Evolutionary conservation across 2,797 vertebrate species (phyloP), one percentile per base, ranked within the genome.

Genomic region (Selene dorsalis): DNA sequence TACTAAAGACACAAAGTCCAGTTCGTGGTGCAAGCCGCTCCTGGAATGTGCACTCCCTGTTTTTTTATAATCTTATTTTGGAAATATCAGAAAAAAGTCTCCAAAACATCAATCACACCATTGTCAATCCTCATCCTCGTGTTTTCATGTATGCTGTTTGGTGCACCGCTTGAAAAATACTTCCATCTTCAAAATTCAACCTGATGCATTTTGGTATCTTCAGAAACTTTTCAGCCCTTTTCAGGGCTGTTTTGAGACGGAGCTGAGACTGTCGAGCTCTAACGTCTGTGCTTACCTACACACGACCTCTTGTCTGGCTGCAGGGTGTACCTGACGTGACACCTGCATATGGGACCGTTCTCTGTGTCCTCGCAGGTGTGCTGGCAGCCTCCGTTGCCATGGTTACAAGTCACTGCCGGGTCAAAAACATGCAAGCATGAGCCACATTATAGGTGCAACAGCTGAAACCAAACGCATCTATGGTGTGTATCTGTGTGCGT

Each of bases 381-480:
- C 87, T 99, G 98, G 90, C 98, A 99, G 77, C 97, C 97, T 57
- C 98, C 98, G 0, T 99, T 99, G 50, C 98, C 98, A 30, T 99
- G 98, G 94, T 96, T 97, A 91, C 98, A 99, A 0, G 97, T 99
- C 80, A 99, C 98, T 99, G 87, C 38, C 73, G 62, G 63, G 77
- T 50, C 69, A 90, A 90, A 65, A 80, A 82, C 61, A 72, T 22
- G 74, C 60, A 85, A 63, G 28, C 22, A 50, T 75, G 20, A 80
- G 60, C 45, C 64, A 84, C 56, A 66, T 50, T 35, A 63, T 67
- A 39, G 60, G 56, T 26, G 43, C 48, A 53, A 63, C 41, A 41
- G 64, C 39, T 55, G 50, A 69, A 43, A 62, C 45, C 16, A 1
- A 22, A 9, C 35, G 39, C 26, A 48, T 39, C 32, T 35, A 35